Evolutionary conservation across 37 sponge, comb jelly and placozoan genomes (phyloP).

Genomic region (Spongia lamella): DNA sequence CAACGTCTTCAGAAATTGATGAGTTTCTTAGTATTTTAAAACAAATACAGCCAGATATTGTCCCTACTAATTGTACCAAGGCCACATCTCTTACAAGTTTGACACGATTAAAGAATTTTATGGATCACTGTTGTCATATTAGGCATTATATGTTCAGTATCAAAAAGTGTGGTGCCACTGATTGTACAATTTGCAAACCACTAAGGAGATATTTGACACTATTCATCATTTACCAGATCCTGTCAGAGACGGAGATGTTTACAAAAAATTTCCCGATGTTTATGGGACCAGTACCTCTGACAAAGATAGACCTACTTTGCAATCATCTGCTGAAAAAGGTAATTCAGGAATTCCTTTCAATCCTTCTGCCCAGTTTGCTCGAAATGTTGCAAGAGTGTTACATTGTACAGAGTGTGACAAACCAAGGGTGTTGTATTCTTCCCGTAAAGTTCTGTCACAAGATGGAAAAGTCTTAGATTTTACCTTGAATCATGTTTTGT

Average conservation of each 20-base stretch:
- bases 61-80: constrained; percentile 8
- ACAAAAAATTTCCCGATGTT: constrained; percentile 29
- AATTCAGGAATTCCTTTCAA: constrained; percentile 38
- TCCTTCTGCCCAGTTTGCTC: constrained; percentile 52
- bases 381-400: constrained; percentile 29
- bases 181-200: constrained; percentile 36
- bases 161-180: constrained; percentile 38
- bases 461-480: background rate
- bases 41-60: constrained; percentile 4
- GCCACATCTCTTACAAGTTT: background rate
- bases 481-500: background rate
- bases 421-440: constrained; percentile 16
- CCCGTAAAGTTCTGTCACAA: constrained; percentile 1
- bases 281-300: constrained; percentile 37
- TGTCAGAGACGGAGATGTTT: constrained; percentile 25
- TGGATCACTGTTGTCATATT: constrained; percentile 13
- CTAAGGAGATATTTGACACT: constrained; percentile 29
- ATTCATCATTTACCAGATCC: constrained; percentile 56
- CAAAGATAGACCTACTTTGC: constrained; percentile 30
- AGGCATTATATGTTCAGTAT: constrained; percentile 45
- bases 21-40: background rate
- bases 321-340: background rate
- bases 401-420: constrained; percentile 17
- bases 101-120: constrained; percentile 15
- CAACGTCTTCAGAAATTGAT: constrained; percentile 4